Evolutionary conservation across 2,888 invertebrate species (phyloP).

Genomic region (Epirrita christyi): DNA sequence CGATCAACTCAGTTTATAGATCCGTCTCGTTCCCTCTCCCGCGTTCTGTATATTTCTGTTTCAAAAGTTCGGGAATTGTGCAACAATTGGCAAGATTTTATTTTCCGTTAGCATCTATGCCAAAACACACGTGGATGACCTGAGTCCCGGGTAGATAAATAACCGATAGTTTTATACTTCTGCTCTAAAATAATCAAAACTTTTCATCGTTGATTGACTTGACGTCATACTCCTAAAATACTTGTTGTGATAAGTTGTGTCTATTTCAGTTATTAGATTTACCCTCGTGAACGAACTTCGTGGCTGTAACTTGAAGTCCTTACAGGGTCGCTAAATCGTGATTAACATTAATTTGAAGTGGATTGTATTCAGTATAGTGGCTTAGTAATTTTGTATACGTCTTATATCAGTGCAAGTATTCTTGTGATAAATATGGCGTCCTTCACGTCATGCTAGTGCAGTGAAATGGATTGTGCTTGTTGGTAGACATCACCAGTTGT

Average conservation of each 20-base stretch:
- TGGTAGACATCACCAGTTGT: conserved; percentile 54
- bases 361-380: conserved; percentile 45
- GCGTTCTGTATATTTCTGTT: conserved; percentile 45
- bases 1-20: conserved; percentile 61
- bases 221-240: conserved; percentile 21
- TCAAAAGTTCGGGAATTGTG: conserved; percentile 60
- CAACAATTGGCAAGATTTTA: conserved; percentile 77
- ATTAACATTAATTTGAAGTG: conserved; percentile 46
- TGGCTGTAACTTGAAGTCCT: conserved; percentile 38
- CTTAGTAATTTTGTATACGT: conserved; percentile 52
- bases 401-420: conserved; percentile 48
- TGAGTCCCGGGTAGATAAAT: conserved; percentile 47
- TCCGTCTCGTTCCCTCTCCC: conserved; percentile 50
- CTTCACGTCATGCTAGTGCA: conserved; percentile 55
- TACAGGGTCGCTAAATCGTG: conserved; percentile 52
- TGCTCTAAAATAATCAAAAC: conserved; percentile 17
- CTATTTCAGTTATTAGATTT: conserved; percentile 35
- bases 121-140: conserved; percentile 76
- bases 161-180: conserved; percentile 26
- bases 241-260: conserved; percentile 14
- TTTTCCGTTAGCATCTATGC: conserved; percentile 60
- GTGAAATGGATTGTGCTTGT: conserved; percentile 66
- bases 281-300: conserved; percentile 22
- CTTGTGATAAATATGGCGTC: conserved; percentile 44
- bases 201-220: conserved; percentile 16